Evolutionary conservation across 2,888 invertebrate species (phyloP).

Genomic region (Copidosoma aretas): DNA sequence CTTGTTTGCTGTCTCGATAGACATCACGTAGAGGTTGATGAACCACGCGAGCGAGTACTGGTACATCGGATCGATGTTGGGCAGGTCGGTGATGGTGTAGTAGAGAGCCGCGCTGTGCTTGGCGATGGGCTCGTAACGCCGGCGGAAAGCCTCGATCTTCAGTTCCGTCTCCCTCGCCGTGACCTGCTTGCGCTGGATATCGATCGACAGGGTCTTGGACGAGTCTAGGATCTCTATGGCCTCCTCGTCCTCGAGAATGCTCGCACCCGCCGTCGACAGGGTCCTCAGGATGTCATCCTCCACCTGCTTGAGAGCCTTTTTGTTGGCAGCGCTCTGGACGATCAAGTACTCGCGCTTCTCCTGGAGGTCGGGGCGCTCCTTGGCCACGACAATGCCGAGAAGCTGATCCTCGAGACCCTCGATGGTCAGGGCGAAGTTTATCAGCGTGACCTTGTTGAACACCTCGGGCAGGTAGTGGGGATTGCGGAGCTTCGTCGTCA

Average conservation of each 20-base stretch:
- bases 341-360: constrained; percentile 81
- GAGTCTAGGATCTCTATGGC: constrained; percentile 88
- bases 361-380: constrained; percentile 84
- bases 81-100: constrained; percentile 82
- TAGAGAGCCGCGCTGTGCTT: constrained; percentile 81
- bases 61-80: constrained; percentile 88
- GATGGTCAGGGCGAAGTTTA: constrained; percentile 83
- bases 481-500: constrained; percentile 83
- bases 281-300: constrained; percentile 90
- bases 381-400: constrained; percentile 82
- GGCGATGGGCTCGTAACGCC: constrained; percentile 78
- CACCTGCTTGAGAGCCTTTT: constrained; percentile 78
- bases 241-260: constrained; percentile 89
- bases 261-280: constrained; percentile 81
- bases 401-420: constrained; percentile 85
- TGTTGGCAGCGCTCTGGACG: constrained; percentile 80
- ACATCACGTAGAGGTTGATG: constrained; percentile 78
- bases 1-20: constrained; percentile 78
- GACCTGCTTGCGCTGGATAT: constrained; percentile 83
- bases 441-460: constrained; percentile 81
- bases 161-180: constrained; percentile 78
- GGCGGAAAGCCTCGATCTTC: constrained; percentile 78
- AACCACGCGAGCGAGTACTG: constrained; percentile 89
- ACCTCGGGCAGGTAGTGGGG: constrained; percentile 87
- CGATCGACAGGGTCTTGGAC: constrained; percentile 80